A percentile compares a stretch with the other conserved stretches of the same genome.
These are phyloP conservation scores for Odiellus spinosus DNA, from an alignment of 2,888 invertebrate genomes.

Conservation along the genomic window DNA sequence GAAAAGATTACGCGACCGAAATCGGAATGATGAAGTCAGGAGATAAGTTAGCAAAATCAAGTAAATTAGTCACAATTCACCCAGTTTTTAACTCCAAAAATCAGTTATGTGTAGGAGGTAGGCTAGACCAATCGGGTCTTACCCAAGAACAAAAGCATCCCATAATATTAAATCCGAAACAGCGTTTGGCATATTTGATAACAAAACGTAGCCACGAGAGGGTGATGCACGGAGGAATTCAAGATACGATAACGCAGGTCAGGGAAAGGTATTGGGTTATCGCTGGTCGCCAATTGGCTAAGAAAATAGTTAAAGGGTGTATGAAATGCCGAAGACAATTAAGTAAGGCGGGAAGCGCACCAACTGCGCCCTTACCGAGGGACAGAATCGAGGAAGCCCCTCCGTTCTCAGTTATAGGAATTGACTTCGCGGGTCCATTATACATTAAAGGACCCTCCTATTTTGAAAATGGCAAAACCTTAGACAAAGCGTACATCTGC, in stretches of 20 bases:
- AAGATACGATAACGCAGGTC: conserved; percentile 1
- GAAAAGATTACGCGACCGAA: too few relatives aligned
- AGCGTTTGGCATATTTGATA: conserved; percentile 1
- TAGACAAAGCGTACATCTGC: not conserved
- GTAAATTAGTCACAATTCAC: too few relatives aligned
- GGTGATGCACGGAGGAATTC: conserved; percentile 2
- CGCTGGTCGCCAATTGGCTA: not conserved
- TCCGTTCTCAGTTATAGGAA: conserved; percentile 1
- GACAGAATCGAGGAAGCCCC: not conserved
- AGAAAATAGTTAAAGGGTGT: not conserved
- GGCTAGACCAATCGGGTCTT: not conserved
- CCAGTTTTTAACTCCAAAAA: not conserved
- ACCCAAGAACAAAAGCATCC: not conserved
- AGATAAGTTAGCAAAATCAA: too few relatives aligned
- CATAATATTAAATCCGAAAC: not conserved
- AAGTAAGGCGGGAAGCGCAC: not conserved
- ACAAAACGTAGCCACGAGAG: not conserved
- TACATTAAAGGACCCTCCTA: not conserved
- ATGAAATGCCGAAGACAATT: not conserved
- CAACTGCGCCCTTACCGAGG: not conserved
- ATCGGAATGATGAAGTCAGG: too few relatives aligned
- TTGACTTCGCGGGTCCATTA: not conserved
- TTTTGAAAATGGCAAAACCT: not conserved
- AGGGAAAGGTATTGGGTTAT: not conserved
- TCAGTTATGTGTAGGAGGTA: not conserved